Evolutionary conservation across 1,140 invertebrate species (phyloP).

Genomic region (Procambarus virginalis): DNA sequence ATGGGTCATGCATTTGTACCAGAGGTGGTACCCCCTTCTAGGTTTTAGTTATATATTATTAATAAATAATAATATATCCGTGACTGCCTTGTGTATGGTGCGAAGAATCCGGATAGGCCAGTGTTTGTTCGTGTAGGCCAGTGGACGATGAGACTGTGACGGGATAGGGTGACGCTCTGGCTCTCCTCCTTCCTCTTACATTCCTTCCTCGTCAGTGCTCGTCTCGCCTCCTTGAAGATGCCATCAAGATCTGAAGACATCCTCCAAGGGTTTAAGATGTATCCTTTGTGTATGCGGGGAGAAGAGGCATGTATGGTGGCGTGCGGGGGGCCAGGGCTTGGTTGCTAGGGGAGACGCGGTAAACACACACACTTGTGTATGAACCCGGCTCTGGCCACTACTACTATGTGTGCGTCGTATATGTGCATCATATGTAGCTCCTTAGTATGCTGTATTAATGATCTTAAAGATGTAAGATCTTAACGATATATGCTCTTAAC

Average conservation of each 20-base stretch:
- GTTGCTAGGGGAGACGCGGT: constrained; percentile 29
- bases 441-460: no score
- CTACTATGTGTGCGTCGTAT: neutral
- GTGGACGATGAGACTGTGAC: constrained; percentile 21
- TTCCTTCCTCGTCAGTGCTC: neutral
- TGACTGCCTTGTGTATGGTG: no score
- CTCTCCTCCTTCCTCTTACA: neutral
- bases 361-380: constrained; percentile 1
- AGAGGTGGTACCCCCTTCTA: no score
- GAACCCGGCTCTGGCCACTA: neutral
- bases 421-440: no score
- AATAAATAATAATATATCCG: no score
- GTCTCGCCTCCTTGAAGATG: neutral
- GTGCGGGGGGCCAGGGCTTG: neutral
- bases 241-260: constrained; percentile 32
- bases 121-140: neutral
- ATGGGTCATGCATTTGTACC: no score
- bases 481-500: no score
- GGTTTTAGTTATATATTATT: no score
- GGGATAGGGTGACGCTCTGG: neutral
- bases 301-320: neutral
- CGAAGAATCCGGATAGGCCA: no score
- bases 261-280: constrained; percentile 26
- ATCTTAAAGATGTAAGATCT: no score
- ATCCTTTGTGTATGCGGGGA: neutral